Percentiles rank a stretch among this genome's conserved stretches.
Conservation (phyloP, 1,140 invertebrate genomes). For the Mercenaria mercenaria region DNA sequence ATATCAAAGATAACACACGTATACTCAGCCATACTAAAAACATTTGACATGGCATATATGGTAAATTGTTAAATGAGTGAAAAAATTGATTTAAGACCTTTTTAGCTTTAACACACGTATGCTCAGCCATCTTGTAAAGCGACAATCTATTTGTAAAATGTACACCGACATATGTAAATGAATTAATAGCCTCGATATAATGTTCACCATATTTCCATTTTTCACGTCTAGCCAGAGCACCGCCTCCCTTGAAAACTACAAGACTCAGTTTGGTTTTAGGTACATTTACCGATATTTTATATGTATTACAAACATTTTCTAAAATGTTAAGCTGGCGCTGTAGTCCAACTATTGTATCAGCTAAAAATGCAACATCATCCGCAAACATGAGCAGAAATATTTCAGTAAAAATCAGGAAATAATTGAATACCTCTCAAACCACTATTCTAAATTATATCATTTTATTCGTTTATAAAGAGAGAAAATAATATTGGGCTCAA, state of each 20-base stretch:
- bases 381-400: slow-evolving; percentile 23
- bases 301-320: not conserved
- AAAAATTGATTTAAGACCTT: not conserved
- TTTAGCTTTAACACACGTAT: not conserved
- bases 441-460: not conserved
- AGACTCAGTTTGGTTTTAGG: not conserved
- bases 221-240: not conserved
- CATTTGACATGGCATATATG: not conserved
- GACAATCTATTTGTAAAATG: not conserved
- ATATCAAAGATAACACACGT: not conserved
- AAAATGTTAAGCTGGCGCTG: not conserved
- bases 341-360: slow-evolving; percentile 19
- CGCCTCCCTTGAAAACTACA: not conserved
- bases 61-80: not conserved
- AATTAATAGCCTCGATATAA: not conserved
- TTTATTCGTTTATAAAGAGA: slow-evolving; percentile 7
- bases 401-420: not conserved
- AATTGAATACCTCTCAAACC: not conserved
- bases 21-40: not conserved
- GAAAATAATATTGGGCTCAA: slow-evolving; percentile 20
- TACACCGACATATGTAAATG: not conserved
- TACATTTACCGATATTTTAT: slow-evolving; percentile 6
- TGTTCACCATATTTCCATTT: not conserved
- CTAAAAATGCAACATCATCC: not conserved
- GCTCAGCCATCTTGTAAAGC: not conserved